These are phyloP conservation scores for Hyles lineata DNA, from an alignment of 2,888 invertebrate genomes.

Conservation along the genomic window DNA sequence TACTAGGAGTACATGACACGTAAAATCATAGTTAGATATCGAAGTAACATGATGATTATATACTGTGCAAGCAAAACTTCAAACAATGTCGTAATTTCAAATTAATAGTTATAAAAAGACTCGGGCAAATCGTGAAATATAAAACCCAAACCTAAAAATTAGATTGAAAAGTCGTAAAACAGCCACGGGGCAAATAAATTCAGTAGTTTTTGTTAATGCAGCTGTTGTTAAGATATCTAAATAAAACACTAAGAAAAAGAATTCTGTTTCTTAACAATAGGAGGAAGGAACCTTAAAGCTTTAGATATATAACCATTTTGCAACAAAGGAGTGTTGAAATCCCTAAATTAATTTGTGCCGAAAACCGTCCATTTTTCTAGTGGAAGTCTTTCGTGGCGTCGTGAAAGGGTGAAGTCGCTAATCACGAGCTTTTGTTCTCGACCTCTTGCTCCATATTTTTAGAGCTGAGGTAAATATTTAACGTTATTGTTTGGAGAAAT, in stretches of 20 bases:
- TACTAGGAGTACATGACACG: no score
- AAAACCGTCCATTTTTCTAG: conserved; percentile 15
- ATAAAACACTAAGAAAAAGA: background rate
- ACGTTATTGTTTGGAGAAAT: background rate
- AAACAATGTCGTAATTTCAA: no score
- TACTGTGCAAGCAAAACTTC: no score
- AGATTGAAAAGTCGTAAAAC: no score
- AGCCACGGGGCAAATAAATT: no score
- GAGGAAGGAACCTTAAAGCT: conserved; percentile 7
- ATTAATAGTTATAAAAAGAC: no score
- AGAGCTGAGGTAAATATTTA: background rate
- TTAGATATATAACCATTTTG: background rate
- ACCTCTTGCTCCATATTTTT: background rate
- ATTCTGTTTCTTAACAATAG: background rate
- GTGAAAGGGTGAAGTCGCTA: conserved; percentile 16
- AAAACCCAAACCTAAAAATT: no score
- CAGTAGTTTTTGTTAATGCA: background rate
- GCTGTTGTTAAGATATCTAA: background rate
- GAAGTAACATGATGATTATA: no score
- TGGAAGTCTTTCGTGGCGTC: conserved; percentile 10
- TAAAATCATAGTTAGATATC: no score
- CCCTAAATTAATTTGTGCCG: conserved; percentile 17
- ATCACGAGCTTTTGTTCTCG: conserved; percentile 11
- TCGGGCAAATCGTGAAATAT: no score
- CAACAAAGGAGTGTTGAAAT: conserved; percentile 17